Base-by-base conservation (phyloP, 2,888 invertebrate genomes). In the Diaperis boleti region DNA sequence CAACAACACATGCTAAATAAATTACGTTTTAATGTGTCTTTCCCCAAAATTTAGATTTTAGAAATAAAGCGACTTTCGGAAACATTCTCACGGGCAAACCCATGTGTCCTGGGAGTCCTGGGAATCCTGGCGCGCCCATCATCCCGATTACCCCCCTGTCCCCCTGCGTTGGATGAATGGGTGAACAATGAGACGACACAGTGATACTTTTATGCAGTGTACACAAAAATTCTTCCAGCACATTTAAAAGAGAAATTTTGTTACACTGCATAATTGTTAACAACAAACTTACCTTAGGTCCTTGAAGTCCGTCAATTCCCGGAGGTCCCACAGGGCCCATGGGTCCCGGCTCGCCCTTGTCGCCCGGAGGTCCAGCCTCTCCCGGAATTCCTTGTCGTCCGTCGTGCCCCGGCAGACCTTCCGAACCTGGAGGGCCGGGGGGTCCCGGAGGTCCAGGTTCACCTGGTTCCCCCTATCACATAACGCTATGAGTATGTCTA, bases 401-500 rank as follows among this genome's bases (percentile, higher is more conserved):
- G 78, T 94, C 93, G 75, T 91, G 89, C 13, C 96, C 96, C 10
- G 95, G 88, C 64, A 89, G 82, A 31, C 96, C 96, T 74, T 92
- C 90, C 15, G 86, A 84, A 39, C 96, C 96, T 55, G 89, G 86
- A 3, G 92, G 90, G 20, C 96, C 96, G 3, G 92, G 88, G 20
- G 92, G 89, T 55, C 95, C 95, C 3, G 94, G 93, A 2, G 94
- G 94, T 8, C 96, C 96, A 7, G 95, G 93, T 76, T 94, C 94
- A 10, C 96, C 96, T 8, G 94, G 94, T 79, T 95, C 95, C 41
- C 95, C 96, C 94, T 94, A 52, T 10, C 20, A 2, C 3, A 47
- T 3, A 5, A 47, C n/a, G 5, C n/a, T 1, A 3, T 26, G n/a
- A 26, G 26, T 26, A n/a, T n/a, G 6, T 2, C 26, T 26, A n/a